Evolutionary conservation across 2,888 invertebrate species (phyloP).

Genomic region (Eilema sororculum): DNA sequence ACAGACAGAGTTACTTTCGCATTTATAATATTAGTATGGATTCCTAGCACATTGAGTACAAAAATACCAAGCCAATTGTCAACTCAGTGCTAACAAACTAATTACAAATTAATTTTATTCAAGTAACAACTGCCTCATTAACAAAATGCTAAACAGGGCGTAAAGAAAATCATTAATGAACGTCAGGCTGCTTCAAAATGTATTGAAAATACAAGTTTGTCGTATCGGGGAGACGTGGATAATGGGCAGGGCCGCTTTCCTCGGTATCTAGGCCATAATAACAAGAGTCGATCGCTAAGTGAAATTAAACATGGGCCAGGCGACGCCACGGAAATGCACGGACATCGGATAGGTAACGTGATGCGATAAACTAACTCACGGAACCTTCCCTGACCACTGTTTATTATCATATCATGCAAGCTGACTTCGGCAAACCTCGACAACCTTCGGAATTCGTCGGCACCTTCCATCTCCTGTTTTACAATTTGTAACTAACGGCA

Average conservation of each 20-base stretch:
- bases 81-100: constrained; percentile 24
- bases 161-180: constrained; percentile 38
- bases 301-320: constrained; percentile 61
- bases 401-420: constrained; percentile 30
- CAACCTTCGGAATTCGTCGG: constrained; percentile 20
- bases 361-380: constrained; percentile 36
- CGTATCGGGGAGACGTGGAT: constrained; percentile 60
- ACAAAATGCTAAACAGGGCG: constrained; percentile 16
- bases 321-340: constrained; percentile 56
- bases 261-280: constrained; percentile 72
- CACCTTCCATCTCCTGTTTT: constrained; percentile 28
- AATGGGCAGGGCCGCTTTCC: constrained; percentile 76
- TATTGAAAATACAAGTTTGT: constrained; percentile 54
- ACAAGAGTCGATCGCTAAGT: constrained; percentile 68
- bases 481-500: constrained; percentile 41
- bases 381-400: constrained; percentile 36
- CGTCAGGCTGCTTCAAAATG: constrained; percentile 27
- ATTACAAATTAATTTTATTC: constrained; percentile 26
- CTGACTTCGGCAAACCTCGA: constrained; percentile 31
- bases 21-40: no score
- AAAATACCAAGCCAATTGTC: constrained; percentile 18
- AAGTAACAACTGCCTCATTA: constrained; percentile 36
- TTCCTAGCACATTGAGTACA: background rate
- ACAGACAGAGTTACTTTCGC: no score
- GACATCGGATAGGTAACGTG: constrained; percentile 36